phyloP scores from a whole-genome alignment of 2,113 vertebrate species.

The Acanthochromis polyacanthus region DNA sequence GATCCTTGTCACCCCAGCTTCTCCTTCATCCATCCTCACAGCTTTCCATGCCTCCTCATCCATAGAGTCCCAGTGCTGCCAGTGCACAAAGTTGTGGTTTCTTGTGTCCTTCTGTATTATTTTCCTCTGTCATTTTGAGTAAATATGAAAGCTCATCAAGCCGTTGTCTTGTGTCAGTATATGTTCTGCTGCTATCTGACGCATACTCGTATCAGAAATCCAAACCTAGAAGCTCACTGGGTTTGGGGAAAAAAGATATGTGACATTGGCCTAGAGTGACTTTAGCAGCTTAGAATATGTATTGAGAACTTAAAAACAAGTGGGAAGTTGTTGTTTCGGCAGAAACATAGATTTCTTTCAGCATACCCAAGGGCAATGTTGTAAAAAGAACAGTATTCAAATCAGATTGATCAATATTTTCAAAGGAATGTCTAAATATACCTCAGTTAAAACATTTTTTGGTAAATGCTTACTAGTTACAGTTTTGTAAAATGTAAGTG shows the following conservation, averaged over 20 bases:
- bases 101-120: neutral
- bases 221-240: neutral
- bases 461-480: too few relatives aligned
- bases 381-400: too few relatives aligned
- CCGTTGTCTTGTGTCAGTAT: neutral
- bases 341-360: neutral
- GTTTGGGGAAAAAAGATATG: neutral
- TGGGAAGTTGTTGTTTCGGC: neutral
- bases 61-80: neutral
- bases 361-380: too few relatives aligned
- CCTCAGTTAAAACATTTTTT: too few relatives aligned
- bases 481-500: neutral
- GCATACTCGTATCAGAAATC: neutral
- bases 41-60: constrained; percentile 26
- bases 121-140: neutral
- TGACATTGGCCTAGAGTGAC: neutral
- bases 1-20: constrained; percentile 61
- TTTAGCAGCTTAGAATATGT: constrained; percentile 2
- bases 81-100: constrained; percentile 5
- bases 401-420: too few relatives aligned
- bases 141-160: neutral
- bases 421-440: too few relatives aligned
- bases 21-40: constrained; percentile 57
- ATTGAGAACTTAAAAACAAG: neutral
- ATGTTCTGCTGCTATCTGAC: neutral